Conservation (phyloP, 2,888 invertebrate species). For the Resseliella maxima region DNA sequence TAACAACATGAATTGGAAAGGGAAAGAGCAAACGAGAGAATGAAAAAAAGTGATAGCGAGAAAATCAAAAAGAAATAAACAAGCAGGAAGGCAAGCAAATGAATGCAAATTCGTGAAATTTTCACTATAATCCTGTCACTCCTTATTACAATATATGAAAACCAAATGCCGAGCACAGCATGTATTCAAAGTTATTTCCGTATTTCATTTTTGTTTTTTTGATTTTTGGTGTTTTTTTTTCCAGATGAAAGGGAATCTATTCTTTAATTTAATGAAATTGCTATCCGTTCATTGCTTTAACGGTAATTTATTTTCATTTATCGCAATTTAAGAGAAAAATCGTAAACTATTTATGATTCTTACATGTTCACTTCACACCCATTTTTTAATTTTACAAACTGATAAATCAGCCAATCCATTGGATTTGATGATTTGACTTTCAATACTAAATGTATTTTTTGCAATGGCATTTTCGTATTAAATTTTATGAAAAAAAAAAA, state of each 20-base stretch:
- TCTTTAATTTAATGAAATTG: not conserved
- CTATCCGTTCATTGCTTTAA: not conserved
- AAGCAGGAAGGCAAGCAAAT: not conserved
- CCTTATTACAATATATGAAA: not conserved
- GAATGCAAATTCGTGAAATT: not conserved
- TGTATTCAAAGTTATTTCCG: not conserved
- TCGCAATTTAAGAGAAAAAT: not conserved
- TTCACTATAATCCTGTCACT: slow-evolving; percentile 14
- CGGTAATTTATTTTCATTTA: not conserved
- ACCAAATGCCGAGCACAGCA: not conserved
- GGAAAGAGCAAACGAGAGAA: not conserved
- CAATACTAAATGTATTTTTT: not conserved
- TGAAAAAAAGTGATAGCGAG: not conserved
- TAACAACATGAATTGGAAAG: not conserved
- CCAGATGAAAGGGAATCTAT: not conserved
- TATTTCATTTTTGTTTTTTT: not conserved
- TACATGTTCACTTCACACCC: slow-evolving; percentile 36
- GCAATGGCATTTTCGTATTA: not conserved
- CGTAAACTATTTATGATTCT: not conserved
- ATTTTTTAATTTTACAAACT: not conserved
- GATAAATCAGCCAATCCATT: not conserved
- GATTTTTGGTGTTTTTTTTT: not conserved
- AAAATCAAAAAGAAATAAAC: not conserved
- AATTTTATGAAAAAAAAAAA: too few species aligned
- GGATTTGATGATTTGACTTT: not conserved